A percentile compares a stretch with the other conserved stretches of the same genome.
Evolutionary conservation across 2,113 vertebrate species (phyloP).

Genomic region (Colistium nudipinnis): DNA sequence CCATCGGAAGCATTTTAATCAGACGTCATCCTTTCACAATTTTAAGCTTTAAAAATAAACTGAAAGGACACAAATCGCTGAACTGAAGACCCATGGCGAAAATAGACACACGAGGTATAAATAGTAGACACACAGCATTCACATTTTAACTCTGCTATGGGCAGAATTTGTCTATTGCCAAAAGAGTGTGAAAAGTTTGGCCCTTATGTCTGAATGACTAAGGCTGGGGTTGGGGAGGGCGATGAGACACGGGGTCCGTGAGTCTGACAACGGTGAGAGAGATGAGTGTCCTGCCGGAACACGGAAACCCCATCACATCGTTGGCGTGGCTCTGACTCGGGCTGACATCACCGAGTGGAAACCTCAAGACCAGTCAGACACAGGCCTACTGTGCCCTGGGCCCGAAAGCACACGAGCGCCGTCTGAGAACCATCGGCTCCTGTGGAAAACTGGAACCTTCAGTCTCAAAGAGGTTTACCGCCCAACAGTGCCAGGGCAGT

Average conservation of each 20-base stretch:
- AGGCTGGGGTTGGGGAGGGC: neutral
- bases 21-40: no score
- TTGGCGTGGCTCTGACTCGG: slow-evolving; percentile 70
- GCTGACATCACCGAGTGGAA: slow-evolving; percentile 69
- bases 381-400: slow-evolving; percentile 45
- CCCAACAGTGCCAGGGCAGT: neutral
- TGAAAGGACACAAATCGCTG: no score
- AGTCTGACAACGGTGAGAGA: slow-evolving; percentile 9
- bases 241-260: neutral
- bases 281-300: slow-evolving; percentile 23
- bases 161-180: neutral
- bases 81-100: no score
- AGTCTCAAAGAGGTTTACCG: slow-evolving; percentile 7
- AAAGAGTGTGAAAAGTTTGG: neutral
- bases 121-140: no score
- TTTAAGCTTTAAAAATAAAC: no score
- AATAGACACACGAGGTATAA: no score
- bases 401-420: neutral
- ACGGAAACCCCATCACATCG: slow-evolving; percentile 56
- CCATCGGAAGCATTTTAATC: no score
- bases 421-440: neutral
- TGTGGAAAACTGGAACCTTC: slow-evolving; percentile 48
- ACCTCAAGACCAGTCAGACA: slow-evolving; percentile 58
- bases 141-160: neutral
- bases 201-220: neutral